Base-by-base conservation (phyloP, 2,797 vertebrate species). In the Microcaecilia unicolor region DNA sequence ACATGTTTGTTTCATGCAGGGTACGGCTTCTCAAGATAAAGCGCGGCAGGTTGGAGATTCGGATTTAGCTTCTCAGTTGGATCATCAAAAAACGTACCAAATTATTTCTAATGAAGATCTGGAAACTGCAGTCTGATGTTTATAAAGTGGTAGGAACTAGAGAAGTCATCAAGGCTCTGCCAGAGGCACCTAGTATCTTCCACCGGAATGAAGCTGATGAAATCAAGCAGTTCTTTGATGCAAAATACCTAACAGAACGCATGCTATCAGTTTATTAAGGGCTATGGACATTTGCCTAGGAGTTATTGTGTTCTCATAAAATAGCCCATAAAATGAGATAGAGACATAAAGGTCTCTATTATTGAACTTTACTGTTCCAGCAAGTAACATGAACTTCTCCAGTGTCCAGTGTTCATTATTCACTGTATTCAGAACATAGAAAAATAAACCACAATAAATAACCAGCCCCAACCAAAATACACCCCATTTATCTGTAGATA, bases 71-170 rank as follows among this genome's bases (percentile, higher is more conserved):
- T 70, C 86, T 16, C 94, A 86, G 65, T 73, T 98, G 69, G 91
- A 83, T 50, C 70, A 66, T 52, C 75, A 65, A 31, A 83, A 79
- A 18, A 83, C 78, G 39, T 67, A 82, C 31, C 76, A 86, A 20
- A 50, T 81, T 15, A 31, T 74, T 51, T 55, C 82, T 26, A 85
- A 83, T 0, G 93, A 98, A 44, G 95, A 99, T 68, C 66, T 98
- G 64, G 95, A 99, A 80, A 99, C 95, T 2, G 95, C 95, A 14
- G 95, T 99, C 49, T 99, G 92, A 98, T 40, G 11, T 22, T 41
- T 47, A 53, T 41, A 34, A 0, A 0, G 28, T 37, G 3, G 1
- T 25, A 60, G 14, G 31, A 64, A 33, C 25, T 45, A 38, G 43
- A 46, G 15, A 11, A 64, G 44, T 16, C 39, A 51, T 35, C 44